Conservation (phyloP, 2,888 invertebrate genomes). For the Saturnia japonica region DNA sequence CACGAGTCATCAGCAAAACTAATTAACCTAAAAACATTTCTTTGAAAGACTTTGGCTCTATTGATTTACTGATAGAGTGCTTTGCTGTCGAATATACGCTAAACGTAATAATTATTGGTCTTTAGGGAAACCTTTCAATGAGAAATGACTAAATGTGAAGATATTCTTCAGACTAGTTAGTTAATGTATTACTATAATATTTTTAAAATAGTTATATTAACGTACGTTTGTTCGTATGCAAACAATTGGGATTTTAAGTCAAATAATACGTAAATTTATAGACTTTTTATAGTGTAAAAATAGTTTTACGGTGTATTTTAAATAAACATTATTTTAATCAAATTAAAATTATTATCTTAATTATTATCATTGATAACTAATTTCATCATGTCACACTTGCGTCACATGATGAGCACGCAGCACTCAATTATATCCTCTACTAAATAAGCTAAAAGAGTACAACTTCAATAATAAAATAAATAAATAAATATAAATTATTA, state of each 20-base stretch:
- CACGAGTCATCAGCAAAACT: slow-evolving; percentile 43
- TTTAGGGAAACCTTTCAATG: slow-evolving; percentile 6
- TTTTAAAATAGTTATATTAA: neutral
- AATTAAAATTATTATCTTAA: no score
- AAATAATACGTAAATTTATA: no score
- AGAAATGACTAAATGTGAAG: neutral
- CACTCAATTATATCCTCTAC: neutral
- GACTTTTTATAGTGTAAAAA: no score
- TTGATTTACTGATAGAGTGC: neutral
- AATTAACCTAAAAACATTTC: slow-evolving; percentile 53
- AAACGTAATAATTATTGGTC: slow-evolving; percentile 9
- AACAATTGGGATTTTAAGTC: neutral
- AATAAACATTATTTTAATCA: no score
- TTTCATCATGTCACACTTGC: no score
- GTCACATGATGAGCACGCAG: no score
- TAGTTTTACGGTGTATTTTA: no score
- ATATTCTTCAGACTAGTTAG: slow-evolving; percentile 34
- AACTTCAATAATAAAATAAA: neutral
- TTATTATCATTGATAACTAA: no score
- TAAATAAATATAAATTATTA: neutral
- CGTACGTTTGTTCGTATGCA: neutral
- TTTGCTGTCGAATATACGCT: slow-evolving; percentile 5
- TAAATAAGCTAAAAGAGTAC: neutral
- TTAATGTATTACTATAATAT: neutral
- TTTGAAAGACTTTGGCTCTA: slow-evolving; percentile 24